Evolutionary conservation across 2,113 vertebrate species (phyloP), one percentile per base, ranked within the genome.

Genomic region (Pseudopipra pipra): DNA sequence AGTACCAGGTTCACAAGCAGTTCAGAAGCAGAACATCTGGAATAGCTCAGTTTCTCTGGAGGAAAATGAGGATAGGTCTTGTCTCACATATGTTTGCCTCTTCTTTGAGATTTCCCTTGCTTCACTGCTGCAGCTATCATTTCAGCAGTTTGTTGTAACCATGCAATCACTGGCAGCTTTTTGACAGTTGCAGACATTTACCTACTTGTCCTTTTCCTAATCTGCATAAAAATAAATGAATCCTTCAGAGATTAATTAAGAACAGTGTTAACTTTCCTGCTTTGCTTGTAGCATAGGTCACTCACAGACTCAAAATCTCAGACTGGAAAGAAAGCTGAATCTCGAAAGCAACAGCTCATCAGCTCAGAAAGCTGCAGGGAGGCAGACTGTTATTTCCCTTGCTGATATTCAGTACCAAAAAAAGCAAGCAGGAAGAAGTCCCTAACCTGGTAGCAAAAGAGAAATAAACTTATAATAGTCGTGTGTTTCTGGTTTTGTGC

Each of bases 201-300:
- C 27, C n/a, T 93, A 41, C n/a, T 75, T 66, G 41, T 65, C 51
- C 66, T 92, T 85, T 65, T 14, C 46, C 58, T 62, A 28, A 81
- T 87, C 68, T 94, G 39, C 70, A 61, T 90, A 52, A 89, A 63
- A 73, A 84, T 19, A 92, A 85, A 75, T 84, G 12, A 85, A 93
- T 89, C 83, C 73, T 93, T 58, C 28, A 18, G 76, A 94, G 70
- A 46, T 84, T 96, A 93, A 96, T 94, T 93, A 96, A 82, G 66
- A 91, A 52, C 49, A 49, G 14, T 66, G 43, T 89, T 94, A 77
- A 68, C 72, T 94, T 89, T 35, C 54, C 49, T 86, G 37, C 46
- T 85, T 96, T 79, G 23, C 39, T 65, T 39, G 49, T 90, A 61
- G 68, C 76, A 46, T 56, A 86, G 85, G 80, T 93, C 83, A 81